A percentile compares a stretch with the other conserved stretches of the same genome.
Conservation (phyloP, 2,113 vertebrate species). For the Myiagra hebetior region DNA sequence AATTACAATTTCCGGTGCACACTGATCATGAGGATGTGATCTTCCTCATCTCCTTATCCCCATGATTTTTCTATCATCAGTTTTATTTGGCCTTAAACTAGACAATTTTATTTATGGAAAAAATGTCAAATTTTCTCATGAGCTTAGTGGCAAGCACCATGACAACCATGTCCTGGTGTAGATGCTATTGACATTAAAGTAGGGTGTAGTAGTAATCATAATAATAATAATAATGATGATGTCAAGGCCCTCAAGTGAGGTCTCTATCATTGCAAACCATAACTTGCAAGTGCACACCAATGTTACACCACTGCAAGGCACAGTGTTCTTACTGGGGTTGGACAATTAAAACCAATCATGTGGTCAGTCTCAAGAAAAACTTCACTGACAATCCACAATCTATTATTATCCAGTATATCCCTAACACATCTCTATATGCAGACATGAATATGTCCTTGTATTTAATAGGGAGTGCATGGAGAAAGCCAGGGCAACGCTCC, state of each 20-base stretch:
- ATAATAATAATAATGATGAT: background rate
- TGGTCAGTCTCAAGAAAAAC: background rate
- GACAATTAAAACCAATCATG: background rate
- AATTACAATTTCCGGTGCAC: background rate
- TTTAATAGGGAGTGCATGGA: background rate
- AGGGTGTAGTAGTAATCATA: background rate
- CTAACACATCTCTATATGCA: background rate
- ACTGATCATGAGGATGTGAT: background rate
- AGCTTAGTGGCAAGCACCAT: background rate
- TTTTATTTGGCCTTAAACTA: background rate
- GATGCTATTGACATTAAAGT: background rate
- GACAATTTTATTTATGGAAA: background rate
- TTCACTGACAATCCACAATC: background rate
- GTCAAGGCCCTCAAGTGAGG: background rate
- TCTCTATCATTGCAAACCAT: background rate
- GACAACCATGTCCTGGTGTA: background rate
- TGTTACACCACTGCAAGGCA: background rate
- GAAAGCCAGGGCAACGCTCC: background rate
- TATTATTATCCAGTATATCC: background rate
- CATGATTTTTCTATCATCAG: background rate
- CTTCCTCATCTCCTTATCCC: background rate
- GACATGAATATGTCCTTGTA: accelerated
- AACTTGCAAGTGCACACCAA: background rate
- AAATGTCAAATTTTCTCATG: background rate
- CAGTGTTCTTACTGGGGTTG: background rate